Conservation (phyloP, 2,797 vertebrate genomes). For the Sebastes cheni region DNA sequence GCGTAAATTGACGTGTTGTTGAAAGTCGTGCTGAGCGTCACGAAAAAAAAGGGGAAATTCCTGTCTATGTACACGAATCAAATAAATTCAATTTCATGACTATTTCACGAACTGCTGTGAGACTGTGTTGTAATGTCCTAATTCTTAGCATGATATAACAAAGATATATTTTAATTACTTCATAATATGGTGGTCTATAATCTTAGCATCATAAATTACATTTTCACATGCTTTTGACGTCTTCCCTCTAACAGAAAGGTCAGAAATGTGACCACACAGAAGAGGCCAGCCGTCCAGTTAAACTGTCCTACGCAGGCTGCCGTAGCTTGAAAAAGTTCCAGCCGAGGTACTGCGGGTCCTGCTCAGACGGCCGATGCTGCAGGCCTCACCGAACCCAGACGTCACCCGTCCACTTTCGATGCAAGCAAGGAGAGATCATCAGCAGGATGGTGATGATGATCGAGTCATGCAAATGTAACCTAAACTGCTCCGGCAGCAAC, state of each 20-base stretch:
- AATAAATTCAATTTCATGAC: no score
- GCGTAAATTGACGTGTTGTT: no score
- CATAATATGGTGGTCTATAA: background rate
- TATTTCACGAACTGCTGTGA: no score
- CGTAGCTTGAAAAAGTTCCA: conserved; percentile 87
- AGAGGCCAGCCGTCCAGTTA: conserved; percentile 77
- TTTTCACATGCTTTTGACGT: background rate
- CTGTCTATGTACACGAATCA: no score
- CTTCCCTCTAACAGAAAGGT: conserved; percentile 80
- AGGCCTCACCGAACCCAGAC: conserved; percentile 87
- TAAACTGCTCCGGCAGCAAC: conserved; percentile 76
- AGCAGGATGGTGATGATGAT: conserved; percentile 89
- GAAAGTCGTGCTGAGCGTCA: no score
- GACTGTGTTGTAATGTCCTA: background rate
- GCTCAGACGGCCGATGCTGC: conserved; percentile 88
- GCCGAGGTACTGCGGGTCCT: conserved; percentile 88
- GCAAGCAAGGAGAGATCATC: conserved; percentile 84
- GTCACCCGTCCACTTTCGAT: conserved; percentile 85
- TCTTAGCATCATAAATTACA: background rate
- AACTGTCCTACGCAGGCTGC: conserved; percentile 84
- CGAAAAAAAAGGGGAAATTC: no score
- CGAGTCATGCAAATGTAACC: conserved; percentile 88
- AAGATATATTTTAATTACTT: background rate
- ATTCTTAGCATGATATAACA: background rate
- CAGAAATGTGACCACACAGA: conserved; percentile 86